A percentile compares a stretch with the other conserved stretches of the same genome.
phyloP scores from a whole-genome alignment of 1,140 invertebrate genomes.

The Rhyacophila brunnea region DNA sequence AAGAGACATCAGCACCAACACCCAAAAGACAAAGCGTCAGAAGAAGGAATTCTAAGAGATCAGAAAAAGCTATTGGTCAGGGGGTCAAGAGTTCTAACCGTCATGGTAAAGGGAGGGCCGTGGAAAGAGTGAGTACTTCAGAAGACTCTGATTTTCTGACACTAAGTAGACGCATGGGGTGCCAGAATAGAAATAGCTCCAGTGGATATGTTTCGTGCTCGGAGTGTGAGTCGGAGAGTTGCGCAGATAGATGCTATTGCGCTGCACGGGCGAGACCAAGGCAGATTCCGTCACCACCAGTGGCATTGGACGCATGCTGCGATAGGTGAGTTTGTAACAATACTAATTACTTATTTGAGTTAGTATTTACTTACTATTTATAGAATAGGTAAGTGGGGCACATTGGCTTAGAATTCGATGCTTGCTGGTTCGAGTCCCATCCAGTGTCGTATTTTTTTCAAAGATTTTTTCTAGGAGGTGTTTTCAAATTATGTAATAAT shows the following conservation, averaged over 20 bases:
- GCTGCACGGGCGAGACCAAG: slow-evolving; percentile 40
- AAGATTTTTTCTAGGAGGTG: no score
- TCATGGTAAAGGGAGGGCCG: slow-evolving; percentile 45
- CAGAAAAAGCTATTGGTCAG: slow-evolving; percentile 44
- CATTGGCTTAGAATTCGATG: no score
- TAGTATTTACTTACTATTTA: no score
- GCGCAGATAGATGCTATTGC: slow-evolving; percentile 73
- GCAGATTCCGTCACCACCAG: slow-evolving; percentile 34
- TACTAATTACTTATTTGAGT: no score
- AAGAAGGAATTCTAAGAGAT: slow-evolving; percentile 48
- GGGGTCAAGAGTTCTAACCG: slow-evolving; percentile 39
- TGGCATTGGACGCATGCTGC: slow-evolving; percentile 32
- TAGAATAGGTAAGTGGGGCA: no score
- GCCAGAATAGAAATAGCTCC: slow-evolving; percentile 66
- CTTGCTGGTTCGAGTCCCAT: no score
- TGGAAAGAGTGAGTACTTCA: slow-evolving; percentile 58
- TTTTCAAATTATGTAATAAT: no score
- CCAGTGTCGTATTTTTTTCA: no score
- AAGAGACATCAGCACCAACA: slow-evolving; percentile 47
- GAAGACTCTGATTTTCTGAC: slow-evolving; percentile 68
- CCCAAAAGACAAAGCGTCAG: slow-evolving; percentile 46
- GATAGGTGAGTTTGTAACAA: slow-evolving; percentile 16
- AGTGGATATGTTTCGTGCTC: slow-evolving; percentile 81
- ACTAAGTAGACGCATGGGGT: slow-evolving; percentile 51
- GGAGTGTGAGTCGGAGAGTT: slow-evolving; percentile 81